Conservation (phyloP, 2,797 vertebrate genomes). For the Myioborus melanocephalus region DNA sequence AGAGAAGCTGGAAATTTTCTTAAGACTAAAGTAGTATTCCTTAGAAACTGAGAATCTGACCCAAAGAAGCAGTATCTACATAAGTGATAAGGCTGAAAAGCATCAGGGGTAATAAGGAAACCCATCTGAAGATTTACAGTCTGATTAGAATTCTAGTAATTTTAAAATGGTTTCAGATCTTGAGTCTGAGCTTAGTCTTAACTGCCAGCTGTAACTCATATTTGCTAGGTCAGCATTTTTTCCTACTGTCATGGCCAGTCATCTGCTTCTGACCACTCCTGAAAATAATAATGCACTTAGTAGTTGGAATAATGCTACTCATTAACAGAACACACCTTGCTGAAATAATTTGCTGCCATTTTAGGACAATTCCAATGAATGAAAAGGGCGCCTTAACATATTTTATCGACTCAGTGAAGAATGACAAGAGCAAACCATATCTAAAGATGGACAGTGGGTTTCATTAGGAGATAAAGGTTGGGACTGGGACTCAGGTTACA, state of each 20-base stretch:
- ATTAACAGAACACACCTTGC: neutral
- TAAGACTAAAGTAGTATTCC: neutral
- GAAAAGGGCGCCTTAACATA: constrained; percentile 77
- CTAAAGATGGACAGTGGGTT: constrained; percentile 74
- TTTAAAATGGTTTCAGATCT: neutral
- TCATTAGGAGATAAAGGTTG: constrained; percentile 60
- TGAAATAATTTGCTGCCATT: constrained; percentile 76
- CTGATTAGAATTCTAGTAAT: neutral
- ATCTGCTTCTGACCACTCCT: neutral
- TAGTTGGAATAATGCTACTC: neutral
- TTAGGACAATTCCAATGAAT: constrained; percentile 79
- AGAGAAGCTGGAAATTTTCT: neutral
- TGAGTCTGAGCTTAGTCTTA: neutral
- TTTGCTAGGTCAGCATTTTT: neutral
- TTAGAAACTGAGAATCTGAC: neutral
- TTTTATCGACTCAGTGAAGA: constrained; percentile 80
- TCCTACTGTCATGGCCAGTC: neutral
- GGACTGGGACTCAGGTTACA: constrained; percentile 29
- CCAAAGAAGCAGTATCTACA: neutral
- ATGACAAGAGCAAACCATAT: constrained; percentile 77
- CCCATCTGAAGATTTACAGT: neutral
- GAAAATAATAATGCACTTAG: neutral
- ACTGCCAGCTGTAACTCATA: neutral
- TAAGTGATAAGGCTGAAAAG: neutral
- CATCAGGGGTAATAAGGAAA: neutral